phyloP scores from a whole-genome alignment of 2,888 invertebrate species.

The Nymphalis polychloros region DNA sequence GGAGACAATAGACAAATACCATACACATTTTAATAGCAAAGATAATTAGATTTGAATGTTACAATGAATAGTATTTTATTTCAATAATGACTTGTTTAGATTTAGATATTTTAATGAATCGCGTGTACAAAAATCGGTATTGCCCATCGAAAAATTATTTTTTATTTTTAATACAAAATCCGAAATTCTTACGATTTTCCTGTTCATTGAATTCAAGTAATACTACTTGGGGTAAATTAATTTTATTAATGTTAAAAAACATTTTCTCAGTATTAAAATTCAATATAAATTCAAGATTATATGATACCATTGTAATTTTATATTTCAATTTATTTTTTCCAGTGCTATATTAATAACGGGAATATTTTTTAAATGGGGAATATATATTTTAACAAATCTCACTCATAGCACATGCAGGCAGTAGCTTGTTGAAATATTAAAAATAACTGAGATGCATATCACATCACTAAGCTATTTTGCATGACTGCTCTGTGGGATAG shows the following conservation, averaged over 20 bases:
- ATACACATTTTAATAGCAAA: too few relatives aligned
- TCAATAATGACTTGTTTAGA: neutral
- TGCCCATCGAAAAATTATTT: neutral
- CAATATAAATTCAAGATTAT: neutral
- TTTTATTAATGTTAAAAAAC: slow-evolving; percentile 17
- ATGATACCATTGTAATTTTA: neutral
- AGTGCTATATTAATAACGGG: neutral
- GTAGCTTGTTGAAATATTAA: too few relatives aligned
- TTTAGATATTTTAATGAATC: neutral
- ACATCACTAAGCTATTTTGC: slow-evolving; percentile 58
- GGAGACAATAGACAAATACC: too few relatives aligned
- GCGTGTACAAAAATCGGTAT: neutral
- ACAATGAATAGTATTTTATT: too few relatives aligned
- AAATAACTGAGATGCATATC: slow-evolving; percentile 41
- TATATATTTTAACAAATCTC: too few relatives aligned
- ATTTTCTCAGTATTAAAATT: neutral
- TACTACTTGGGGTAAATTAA: slow-evolving; percentile 36
- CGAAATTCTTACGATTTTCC: slow-evolving; percentile 37
- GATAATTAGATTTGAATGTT: too few relatives aligned
- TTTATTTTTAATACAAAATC: slow-evolving; percentile 19
- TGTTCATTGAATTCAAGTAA: slow-evolving; percentile 39
- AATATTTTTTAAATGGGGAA: neutral
- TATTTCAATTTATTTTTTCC: neutral
- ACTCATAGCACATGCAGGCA: too few relatives aligned
- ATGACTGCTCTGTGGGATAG: slow-evolving; percentile 42